Conservation (phyloP, 2,888 invertebrate genomes). For the Trachelus tabidus region DNA sequence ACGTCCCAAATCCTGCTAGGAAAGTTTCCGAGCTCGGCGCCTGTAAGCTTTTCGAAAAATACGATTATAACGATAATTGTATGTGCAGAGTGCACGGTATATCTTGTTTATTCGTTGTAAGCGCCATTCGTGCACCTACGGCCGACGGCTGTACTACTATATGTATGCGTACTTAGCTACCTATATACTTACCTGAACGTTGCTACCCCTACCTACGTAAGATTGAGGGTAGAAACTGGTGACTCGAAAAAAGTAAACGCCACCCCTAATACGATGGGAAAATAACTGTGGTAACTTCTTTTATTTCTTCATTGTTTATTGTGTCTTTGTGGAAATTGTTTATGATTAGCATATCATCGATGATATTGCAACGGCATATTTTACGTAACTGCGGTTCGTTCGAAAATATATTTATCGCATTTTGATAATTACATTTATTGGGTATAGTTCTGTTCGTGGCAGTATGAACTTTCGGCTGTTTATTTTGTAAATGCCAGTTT, state of each 20-base stretch:
- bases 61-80: constrained; percentile 64
- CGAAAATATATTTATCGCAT: no score
- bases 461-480: neutral
- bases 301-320: constrained; percentile 22
- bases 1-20: constrained; percentile 58
- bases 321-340: neutral
- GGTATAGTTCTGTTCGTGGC: neutral
- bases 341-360: no score
- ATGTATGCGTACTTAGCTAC: constrained; percentile 13
- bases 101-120: constrained; percentile 57
- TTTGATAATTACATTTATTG: neutral
- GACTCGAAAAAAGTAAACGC: constrained; percentile 37
- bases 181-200: constrained; percentile 22
- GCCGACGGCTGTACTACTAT: constrained; percentile 14
- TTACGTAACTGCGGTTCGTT: no score
- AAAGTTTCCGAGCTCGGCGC: constrained; percentile 45
- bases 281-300: constrained; percentile 34
- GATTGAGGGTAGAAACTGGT: constrained; percentile 36
- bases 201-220: neutral
- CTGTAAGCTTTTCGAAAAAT: constrained; percentile 56
- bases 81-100: constrained; percentile 55
- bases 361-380: no score
- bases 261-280: neutral
- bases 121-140: constrained; percentile 34
- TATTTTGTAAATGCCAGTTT: neutral